phyloP scores from a whole-genome alignment of 2,888 invertebrate species.

The Clanis bilineata region DNA sequence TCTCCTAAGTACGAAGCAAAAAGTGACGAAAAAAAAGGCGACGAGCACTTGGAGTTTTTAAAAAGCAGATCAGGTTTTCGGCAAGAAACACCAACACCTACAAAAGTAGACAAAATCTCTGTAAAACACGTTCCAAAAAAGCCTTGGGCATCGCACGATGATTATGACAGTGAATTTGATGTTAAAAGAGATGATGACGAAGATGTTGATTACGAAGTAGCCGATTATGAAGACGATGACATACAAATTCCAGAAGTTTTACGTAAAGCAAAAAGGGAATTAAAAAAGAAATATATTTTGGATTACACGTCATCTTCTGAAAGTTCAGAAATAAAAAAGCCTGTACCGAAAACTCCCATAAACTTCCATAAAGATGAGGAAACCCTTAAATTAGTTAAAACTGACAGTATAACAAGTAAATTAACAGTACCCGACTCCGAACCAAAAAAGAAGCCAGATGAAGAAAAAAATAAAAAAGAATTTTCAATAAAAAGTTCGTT shows the following conservation, averaged over 20 bases:
- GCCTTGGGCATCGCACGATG: slow-evolving; percentile 20
- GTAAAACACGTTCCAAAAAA: slow-evolving; percentile 28
- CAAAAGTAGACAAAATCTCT: slow-evolving; percentile 26
- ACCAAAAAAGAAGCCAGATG: neutral
- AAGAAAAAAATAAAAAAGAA: neutral
- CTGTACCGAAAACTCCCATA: neutral
- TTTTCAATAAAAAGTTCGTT: neutral
- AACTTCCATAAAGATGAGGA: neutral
- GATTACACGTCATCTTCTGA: neutral
- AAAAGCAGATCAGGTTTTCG: slow-evolving; percentile 39
- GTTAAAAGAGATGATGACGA: slow-evolving; percentile 32
- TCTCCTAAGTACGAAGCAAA: slow-evolving; percentile 43
- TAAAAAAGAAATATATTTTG: neutral
- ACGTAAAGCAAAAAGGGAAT: slow-evolving; percentile 1
- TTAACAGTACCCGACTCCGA: neutral
- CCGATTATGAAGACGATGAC: slow-evolving; percentile 27
- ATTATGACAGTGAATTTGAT: slow-evolving; percentile 16
- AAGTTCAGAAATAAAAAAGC: neutral
- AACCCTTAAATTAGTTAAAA: neutral
- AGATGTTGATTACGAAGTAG: slow-evolving; percentile 30
- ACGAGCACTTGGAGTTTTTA: slow-evolving; percentile 33
- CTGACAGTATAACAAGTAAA: neutral
- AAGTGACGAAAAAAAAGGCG: slow-evolving; percentile 49
- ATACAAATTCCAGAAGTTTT: neutral
- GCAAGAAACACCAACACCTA: slow-evolving; percentile 33